Conservation (phyloP, 2,888 invertebrate genomes). For the Julus scandinavius region DNA sequence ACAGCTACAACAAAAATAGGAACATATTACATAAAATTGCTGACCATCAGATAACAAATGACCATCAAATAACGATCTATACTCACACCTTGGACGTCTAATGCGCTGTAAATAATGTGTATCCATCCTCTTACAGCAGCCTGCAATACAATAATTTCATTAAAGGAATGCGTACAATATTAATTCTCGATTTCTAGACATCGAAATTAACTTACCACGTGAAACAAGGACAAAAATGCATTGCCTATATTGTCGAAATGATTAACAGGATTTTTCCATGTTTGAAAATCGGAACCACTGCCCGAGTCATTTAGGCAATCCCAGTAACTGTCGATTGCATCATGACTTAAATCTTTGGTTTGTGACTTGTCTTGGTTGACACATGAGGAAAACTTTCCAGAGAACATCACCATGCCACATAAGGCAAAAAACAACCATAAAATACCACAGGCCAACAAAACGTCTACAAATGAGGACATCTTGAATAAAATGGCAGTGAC, state of each 20-base stretch:
- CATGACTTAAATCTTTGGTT: no score
- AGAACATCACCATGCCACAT: neutral
- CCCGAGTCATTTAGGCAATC: neutral
- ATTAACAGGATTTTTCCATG: neutral
- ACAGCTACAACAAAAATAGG: neutral
- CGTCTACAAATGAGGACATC: neutral
- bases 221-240: constrained; percentile 37
- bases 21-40: neutral
- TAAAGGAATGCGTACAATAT: neutral
- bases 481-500: constrained; percentile 21
- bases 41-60: no score
- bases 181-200: neutral
- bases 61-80: neutral
- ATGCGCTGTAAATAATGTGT: neutral
- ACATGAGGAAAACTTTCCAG: neutral
- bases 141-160: neutral
- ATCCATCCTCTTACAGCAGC: neutral
- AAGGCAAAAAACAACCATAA: constrained; percentile 48
- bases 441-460: neutral
- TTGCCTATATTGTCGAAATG: constrained; percentile 33
- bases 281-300: no score
- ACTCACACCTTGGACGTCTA: neutral
- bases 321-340: neutral
- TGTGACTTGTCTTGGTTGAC: neutral
- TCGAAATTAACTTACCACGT: neutral